Percentiles rank a stretch among this genome's conserved stretches.
These are phyloP conservation scores for Mamestra brassicae DNA, from an alignment of 2,888 invertebrate genomes.

Conservation along the genomic window DNA sequence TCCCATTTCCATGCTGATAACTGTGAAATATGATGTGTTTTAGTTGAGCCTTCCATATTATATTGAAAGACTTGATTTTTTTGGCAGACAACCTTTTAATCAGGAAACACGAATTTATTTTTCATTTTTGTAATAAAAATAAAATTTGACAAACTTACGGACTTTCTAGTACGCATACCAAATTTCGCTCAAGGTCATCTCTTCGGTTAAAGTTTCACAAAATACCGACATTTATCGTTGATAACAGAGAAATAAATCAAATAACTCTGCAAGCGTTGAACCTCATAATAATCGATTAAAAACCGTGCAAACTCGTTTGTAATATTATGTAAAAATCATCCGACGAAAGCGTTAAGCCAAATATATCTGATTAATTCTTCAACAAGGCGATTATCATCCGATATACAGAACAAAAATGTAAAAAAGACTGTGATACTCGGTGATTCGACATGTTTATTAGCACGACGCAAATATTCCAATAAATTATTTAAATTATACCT, in stretches of 20 bases:
- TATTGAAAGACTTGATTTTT: neutral
- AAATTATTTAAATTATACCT: conserved; percentile 80
- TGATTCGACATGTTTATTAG: conserved; percentile 81
- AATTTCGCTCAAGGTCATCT: neutral
- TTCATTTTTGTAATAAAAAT: neutral
- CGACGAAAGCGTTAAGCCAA: conserved; percentile 58
- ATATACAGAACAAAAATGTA: conserved; percentile 72
- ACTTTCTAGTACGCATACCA: neutral
- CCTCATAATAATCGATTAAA: conserved; percentile 38
- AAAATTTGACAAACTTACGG: neutral
- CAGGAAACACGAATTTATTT: neutral
- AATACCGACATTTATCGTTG: conserved; percentile 6
- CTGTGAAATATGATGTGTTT: conserved; percentile 8
- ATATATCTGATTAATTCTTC: conserved; percentile 72
- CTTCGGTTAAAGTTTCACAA: neutral
- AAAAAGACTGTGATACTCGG: conserved; percentile 60
- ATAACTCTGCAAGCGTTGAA: conserved; percentile 38
- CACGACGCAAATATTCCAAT: conserved; percentile 74
- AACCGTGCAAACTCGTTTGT: conserved; percentile 50
- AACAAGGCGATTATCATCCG: conserved; percentile 74
- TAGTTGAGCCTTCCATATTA: neutral
- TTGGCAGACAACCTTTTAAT: neutral
- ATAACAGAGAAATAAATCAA: conserved; percentile 45
- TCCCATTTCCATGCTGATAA: conserved; percentile 25
- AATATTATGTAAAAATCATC: conserved; percentile 52